Percentiles rank a stretch among this genome's conserved stretches.
phyloP scores from a whole-genome alignment of 2,888 invertebrate species.

The Cheilosia impressa region DNA sequence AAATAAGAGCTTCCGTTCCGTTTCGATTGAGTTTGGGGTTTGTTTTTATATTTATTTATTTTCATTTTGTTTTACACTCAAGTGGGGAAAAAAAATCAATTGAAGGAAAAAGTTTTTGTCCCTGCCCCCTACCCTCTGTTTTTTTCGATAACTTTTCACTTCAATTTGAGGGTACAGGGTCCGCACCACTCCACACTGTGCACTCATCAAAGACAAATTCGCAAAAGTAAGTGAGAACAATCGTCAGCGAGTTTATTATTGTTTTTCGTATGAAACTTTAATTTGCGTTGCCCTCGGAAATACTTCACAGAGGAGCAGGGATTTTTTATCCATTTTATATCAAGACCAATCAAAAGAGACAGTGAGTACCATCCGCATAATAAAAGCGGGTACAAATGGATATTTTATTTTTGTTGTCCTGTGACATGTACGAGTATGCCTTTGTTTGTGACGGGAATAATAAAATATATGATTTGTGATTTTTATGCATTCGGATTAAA shows the following conservation, averaged over 20 bases:
- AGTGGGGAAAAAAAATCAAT: not conserved
- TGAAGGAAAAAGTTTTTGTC: slow-evolving; percentile 24
- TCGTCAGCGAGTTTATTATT: slow-evolving; percentile 37
- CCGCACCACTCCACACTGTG: not conserved
- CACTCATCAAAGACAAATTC: not conserved
- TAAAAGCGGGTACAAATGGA: no score
- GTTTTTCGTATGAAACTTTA: slow-evolving; percentile 28
- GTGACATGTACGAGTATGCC: no score
- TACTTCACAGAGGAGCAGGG: not conserved
- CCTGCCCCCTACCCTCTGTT: not conserved
- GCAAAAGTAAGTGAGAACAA: slow-evolving; percentile 26
- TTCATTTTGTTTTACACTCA: no score
- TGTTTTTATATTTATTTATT: no score
- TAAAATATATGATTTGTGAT: no score
- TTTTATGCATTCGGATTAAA: no score
- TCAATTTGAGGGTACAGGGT: slow-evolving; percentile 12
- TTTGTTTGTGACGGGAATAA: no score
- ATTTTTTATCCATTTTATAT: not conserved
- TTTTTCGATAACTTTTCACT: slow-evolving; percentile 25
- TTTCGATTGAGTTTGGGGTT: not conserved
- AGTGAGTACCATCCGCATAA: no score
- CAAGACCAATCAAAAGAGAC: not conserved
- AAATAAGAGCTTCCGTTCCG: slow-evolving; percentile 9
- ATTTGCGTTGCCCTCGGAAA: slow-evolving; percentile 1
- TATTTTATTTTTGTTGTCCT: no score